Percentiles rank a stretch among this genome's conserved stretches.
phyloP scores from a whole-genome alignment of 2,888 invertebrate species.

The Hydrotaea diabolus region DNA sequence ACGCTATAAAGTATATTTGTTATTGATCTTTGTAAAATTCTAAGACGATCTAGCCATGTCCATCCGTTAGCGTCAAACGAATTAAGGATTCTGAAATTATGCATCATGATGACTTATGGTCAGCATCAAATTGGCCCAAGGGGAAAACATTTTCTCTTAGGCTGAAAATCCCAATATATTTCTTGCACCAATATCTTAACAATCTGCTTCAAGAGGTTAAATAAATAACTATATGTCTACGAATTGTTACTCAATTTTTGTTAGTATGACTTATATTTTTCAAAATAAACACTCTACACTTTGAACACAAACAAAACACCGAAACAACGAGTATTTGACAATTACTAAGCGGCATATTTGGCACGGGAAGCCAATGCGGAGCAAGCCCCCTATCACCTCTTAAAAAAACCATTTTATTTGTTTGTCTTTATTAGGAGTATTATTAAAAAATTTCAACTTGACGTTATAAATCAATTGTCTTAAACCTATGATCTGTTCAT shows the following conservation, averaged over 20 bases:
- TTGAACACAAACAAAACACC: not conserved
- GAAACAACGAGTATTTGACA: not conserved
- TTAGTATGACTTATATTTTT: not conserved
- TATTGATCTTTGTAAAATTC: too few species aligned
- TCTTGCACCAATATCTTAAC: too few species aligned
- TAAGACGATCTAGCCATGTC: too few species aligned
- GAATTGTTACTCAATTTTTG: not conserved
- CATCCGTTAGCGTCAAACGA: too few species aligned
- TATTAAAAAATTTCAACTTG: constrained; percentile 59
- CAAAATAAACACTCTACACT: not conserved
- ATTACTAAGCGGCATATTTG: not conserved
- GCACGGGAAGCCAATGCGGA: not conserved
- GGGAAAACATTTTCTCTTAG: too few species aligned
- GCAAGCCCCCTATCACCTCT: constrained; percentile 14
- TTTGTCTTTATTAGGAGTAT: constrained; percentile 55
- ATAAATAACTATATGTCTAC: not conserved
- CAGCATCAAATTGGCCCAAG: too few species aligned
- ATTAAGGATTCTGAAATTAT: too few species aligned
- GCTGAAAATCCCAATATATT: too few species aligned
- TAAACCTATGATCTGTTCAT: constrained; percentile 75
- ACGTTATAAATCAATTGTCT: constrained; percentile 71
- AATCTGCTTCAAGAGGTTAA: too few species aligned
- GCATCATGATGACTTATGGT: too few species aligned
- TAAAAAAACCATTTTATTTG: constrained; percentile 65
- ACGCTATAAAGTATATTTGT: too few species aligned